A percentile compares a stretch with the other conserved stretches of the same genome.
Evolutionary conservation across 2,797 vertebrate species (phyloP).

Genomic region (Alosa sapidissima): DNA sequence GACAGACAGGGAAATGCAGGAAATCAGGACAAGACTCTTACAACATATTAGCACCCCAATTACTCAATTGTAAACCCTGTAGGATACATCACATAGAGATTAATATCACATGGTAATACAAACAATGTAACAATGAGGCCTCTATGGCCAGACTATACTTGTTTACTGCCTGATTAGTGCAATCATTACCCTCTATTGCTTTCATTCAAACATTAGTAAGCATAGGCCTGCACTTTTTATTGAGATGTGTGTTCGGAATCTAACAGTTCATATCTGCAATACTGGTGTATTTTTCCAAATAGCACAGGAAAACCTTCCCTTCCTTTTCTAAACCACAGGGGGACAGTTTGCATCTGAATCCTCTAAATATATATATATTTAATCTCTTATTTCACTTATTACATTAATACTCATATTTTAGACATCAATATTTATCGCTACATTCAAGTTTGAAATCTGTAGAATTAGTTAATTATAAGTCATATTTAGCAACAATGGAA

Average conservation of each 20-base stretch:
- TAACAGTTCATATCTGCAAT: not conserved
- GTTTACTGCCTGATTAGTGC: not conserved
- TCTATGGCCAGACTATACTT: not conserved
- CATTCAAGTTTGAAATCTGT: not conserved
- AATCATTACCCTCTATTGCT: not conserved
- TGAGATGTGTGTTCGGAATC: not conserved
- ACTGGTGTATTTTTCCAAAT: not conserved
- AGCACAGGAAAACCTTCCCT: not conserved
- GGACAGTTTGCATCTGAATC: not conserved
- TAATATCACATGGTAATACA: too few relatives aligned
- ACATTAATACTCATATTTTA: not conserved
- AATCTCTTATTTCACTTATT: not conserved
- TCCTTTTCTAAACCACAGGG: not conserved
- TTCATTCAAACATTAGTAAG: not conserved
- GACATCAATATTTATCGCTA: not conserved
- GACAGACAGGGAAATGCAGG: too few relatives aligned
- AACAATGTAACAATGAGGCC: not conserved
- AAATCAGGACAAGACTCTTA: too few relatives aligned
- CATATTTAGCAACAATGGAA: not conserved
- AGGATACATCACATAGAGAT: too few relatives aligned
- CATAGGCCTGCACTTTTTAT: too few relatives aligned
- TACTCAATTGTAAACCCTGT: too few relatives aligned
- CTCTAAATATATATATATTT: not conserved
- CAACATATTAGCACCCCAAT: too few relatives aligned
- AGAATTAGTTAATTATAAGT: not conserved